A percentile compares a stretch with the other conserved stretches of the same genome.
Evolutionary conservation across 23 tunicate species (phyloP).

Genomic region (Ciona savignyi): DNA sequence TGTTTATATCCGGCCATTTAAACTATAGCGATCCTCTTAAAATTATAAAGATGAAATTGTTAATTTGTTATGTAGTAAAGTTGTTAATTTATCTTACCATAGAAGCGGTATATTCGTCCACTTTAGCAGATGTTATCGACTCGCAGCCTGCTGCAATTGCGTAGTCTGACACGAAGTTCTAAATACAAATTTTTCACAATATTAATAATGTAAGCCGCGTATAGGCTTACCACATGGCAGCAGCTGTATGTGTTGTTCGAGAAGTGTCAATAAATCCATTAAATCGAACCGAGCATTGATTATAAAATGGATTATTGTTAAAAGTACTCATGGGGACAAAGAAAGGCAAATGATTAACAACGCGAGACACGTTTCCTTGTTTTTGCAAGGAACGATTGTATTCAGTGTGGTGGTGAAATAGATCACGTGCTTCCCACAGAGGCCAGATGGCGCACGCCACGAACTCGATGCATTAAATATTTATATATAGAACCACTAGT

Average conservation of each 20-base stretch:
- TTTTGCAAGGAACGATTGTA: too few species aligned
- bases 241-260: neutral
- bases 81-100: slow-evolving; percentile 56
- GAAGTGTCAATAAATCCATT: neutral
- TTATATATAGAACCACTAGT: neutral
- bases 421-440: too few species aligned
- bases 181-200: neutral
- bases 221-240: neutral
- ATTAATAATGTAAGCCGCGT: neutral
- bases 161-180: slow-evolving; percentile 75
- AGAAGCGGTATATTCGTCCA: slow-evolving; percentile 59
- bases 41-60: too few species aligned
- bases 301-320: too few species aligned
- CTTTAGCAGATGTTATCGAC: slow-evolving; percentile 13
- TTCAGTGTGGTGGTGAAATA: too few species aligned
- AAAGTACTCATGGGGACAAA: too few species aligned
- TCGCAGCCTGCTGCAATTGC: slow-evolving; percentile 47
- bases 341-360: too few species aligned
- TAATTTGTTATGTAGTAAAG: too few species aligned
- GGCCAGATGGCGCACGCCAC: too few species aligned
- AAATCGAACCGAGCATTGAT: neutral
- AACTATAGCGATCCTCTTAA: too few species aligned
- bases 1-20: too few species aligned
- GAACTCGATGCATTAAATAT: neutral
- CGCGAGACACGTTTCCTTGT: too few species aligned